phyloP scores from a whole-genome alignment of 2,113 vertebrate genomes.

The Osmerus mordax region DNA sequence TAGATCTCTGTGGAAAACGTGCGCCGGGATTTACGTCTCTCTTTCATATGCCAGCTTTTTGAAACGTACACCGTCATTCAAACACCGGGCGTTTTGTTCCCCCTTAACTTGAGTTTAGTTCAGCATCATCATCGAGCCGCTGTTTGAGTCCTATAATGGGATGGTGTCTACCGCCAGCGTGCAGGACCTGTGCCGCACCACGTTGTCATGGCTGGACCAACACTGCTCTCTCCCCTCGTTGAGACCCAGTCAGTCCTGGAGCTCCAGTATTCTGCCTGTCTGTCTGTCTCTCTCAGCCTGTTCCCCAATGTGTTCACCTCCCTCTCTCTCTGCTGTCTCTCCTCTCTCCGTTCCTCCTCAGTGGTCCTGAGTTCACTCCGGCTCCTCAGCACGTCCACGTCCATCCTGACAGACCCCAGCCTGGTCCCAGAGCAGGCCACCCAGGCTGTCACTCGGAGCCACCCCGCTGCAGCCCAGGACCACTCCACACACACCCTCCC shows the following conservation, averaged over 20 bases:
- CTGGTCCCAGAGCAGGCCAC: conserved; percentile 85
- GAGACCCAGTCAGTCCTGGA: conserved; percentile 82
- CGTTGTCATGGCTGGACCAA: conserved; percentile 91
- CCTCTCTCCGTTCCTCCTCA: conserved; percentile 49
- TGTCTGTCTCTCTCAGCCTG: not conserved
- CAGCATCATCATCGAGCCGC: conserved; percentile 90
- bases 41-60: no score
- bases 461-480: conserved; percentile 56
- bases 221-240: conserved; percentile 89
- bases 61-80: not conserved
- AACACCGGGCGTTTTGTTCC: not conserved
- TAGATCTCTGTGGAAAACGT: no score
- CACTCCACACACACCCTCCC: conserved; percentile 45
- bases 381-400: conserved; percentile 87
- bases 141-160: conserved; percentile 94
- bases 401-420: conserved; percentile 86
- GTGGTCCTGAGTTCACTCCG: conserved; percentile 91
- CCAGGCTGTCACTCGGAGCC: conserved; percentile 71
- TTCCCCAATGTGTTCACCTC: not conserved
- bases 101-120: conserved; percentile 84
- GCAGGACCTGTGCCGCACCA: conserved; percentile 86
- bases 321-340: not conserved
- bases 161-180: conserved; percentile 92
- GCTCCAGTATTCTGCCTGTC: not conserved
- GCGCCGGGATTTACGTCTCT: no score